Conservation (phyloP, 1,140 invertebrate genomes). For the Scaptomyza graminum region DNA sequence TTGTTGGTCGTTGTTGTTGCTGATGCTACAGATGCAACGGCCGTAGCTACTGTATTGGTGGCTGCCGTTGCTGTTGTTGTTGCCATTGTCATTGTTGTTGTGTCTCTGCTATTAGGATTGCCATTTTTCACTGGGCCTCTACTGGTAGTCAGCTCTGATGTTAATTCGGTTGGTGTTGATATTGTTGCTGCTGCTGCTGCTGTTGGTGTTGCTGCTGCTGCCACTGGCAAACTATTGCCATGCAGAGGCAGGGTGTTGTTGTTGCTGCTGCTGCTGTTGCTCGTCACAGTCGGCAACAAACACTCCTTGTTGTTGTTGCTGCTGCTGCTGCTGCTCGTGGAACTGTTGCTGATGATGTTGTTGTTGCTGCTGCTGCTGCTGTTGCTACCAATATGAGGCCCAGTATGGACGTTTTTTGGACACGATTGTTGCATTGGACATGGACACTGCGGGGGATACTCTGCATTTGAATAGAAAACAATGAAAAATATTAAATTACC, state of each 20-base stretch:
- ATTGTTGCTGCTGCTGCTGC: slow-evolving; percentile 41
- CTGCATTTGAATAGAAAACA: slow-evolving; percentile 72
- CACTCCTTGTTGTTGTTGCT: slow-evolving; percentile 49
- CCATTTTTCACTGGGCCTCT: slow-evolving; percentile 82
- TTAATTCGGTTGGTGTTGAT: slow-evolving; percentile 30
- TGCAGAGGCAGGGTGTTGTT: slow-evolving; percentile 38
- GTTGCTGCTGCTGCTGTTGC: slow-evolving; percentile 59
- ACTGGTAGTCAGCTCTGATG: slow-evolving; percentile 66
- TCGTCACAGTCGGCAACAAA: slow-evolving; percentile 60
- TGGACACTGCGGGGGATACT: slow-evolving; percentile 88
- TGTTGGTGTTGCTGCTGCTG: slow-evolving; percentile 40
- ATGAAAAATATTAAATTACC: slow-evolving; percentile 16
- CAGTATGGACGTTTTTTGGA: slow-evolving; percentile 98
- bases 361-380: slow-evolving; percentile 84
- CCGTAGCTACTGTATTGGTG: slow-evolving; percentile 42
- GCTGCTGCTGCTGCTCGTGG: slow-evolving; percentile 47
- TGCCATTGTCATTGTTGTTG: slow-evolving; percentile 12
- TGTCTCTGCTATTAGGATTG: slow-evolving; percentile 19
- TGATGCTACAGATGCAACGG: slow-evolving; percentile 6
- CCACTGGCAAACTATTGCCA: slow-evolving; percentile 37
- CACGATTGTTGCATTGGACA: slow-evolving; percentile 94
- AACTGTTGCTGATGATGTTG: slow-evolving; percentile 72
- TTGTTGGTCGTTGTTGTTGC: slow-evolving; percentile 63
- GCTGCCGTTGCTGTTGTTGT: slow-evolving; percentile 68
- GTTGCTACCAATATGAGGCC: slow-evolving; percentile 95